Percentiles rank a stretch among this genome's conserved stretches.
Evolutionary conservation across 2,113 vertebrate genomes (phyloP).

Genomic region (Eupsittula cactorum): DNA sequence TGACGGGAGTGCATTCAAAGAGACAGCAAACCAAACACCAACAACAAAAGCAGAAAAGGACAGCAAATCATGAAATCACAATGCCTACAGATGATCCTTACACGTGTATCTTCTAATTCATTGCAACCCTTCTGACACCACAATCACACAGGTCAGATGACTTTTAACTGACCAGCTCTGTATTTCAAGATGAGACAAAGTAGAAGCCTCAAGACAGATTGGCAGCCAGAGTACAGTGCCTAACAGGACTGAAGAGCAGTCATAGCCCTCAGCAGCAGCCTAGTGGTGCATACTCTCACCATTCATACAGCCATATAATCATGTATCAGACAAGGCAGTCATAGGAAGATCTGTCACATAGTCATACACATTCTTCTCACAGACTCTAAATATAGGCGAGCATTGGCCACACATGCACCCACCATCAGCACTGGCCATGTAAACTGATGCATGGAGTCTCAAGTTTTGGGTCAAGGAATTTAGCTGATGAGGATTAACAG

Average conservation of each 20-base stretch:
- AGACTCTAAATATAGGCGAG: background rate
- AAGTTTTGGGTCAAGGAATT: background rate
- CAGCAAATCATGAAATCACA: background rate
- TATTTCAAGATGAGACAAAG: background rate
- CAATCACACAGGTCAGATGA: background rate
- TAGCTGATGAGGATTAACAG: background rate
- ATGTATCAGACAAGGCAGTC: rapidly evolving
- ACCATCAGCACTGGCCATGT: background rate
- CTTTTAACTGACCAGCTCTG: background rate
- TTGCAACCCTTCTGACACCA: background rate
- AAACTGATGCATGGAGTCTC: rapidly evolving
- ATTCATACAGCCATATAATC: rapidly evolving
- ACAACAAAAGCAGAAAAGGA: background rate
- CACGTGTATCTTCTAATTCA: background rate
- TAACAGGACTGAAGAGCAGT: background rate
- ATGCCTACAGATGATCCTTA: background rate
- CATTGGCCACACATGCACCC: too few relatives aligned
- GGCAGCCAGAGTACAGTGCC: rapidly evolving
- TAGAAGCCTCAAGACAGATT: background rate
- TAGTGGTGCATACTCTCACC: too few relatives aligned
- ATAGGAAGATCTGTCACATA: background rate
- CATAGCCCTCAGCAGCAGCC: background rate
- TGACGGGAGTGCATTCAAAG: background rate
- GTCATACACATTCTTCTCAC: background rate
- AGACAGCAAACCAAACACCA: background rate